Conservation (phyloP, 2,888 invertebrate species). For the Tetragonisca angustula region DNA sequence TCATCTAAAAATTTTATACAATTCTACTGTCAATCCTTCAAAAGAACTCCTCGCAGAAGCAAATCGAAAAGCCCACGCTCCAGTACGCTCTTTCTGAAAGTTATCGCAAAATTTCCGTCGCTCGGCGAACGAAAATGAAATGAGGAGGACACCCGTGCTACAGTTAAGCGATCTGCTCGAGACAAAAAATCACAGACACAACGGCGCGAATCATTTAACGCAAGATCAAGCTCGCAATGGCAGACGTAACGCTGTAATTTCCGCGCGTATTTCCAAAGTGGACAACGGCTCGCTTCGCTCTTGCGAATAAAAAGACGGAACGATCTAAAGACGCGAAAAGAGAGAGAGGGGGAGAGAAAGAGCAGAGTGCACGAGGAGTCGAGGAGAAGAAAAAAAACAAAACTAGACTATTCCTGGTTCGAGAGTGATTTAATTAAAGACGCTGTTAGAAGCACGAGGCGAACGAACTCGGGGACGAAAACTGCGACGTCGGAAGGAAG, state of each 20-base stretch:
- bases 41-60: too few species aligned
- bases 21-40: too few species aligned
- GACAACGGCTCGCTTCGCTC: conserved; percentile 41
- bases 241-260: conserved; percentile 63
- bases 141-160: too few species aligned
- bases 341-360: neutral
- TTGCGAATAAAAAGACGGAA: neutral
- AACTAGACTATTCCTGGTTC: conserved; percentile 67
- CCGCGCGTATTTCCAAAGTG: conserved; percentile 50
- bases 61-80: too few species aligned
- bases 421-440: conserved; percentile 79
- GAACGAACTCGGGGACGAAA: conserved; percentile 65
- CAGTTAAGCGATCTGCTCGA: too few species aligned
- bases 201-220: conserved; percentile 57
- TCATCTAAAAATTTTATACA: too few species aligned
- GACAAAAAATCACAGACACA: neutral
- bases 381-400: conserved; percentile 47
- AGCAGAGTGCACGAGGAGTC: conserved; percentile 19
- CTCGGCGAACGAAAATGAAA: conserved; percentile 24
- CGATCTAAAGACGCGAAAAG: neutral
- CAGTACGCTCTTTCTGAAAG: too few species aligned
- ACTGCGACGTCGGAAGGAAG: conserved; percentile 82
- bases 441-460: conserved; percentile 71
- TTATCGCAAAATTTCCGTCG: too few species aligned
- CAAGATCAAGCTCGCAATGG: conserved; percentile 47